Conservation (phyloP, 2,888 invertebrate species). For the Gisinianus flammeolus region DNA sequence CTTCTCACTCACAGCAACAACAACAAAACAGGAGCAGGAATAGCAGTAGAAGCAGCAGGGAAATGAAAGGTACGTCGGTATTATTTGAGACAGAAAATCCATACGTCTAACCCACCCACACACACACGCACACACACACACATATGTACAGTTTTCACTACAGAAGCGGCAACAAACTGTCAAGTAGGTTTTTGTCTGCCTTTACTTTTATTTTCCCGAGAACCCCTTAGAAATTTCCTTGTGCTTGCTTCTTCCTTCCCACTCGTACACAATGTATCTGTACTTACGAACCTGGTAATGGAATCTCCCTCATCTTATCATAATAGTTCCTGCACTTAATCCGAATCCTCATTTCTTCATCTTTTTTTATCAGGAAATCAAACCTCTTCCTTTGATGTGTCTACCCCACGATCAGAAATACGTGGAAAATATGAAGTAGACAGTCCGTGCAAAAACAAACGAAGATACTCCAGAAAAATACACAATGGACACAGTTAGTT, state of each 20-base stretch:
- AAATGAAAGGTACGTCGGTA: not conserved
- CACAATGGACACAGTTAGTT: no score
- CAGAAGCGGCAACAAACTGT: not conserved
- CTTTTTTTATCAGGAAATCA: conserved; percentile 13
- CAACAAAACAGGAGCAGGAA: not conserved
- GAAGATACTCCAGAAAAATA: no score
- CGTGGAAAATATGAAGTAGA: no score
- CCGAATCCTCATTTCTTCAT: no score
- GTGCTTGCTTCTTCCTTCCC: conserved; percentile 4
- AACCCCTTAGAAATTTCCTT: conserved; percentile 1
- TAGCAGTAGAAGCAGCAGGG: not conserved
- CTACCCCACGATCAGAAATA: no score
- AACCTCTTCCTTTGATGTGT: no score
- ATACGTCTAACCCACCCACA: not conserved
- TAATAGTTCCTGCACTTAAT: no score
- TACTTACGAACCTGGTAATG: conserved; percentile 4
- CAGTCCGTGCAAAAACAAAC: no score
- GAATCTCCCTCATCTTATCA: conserved; percentile 5
- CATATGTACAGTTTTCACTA: not conserved
- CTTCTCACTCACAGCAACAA: not conserved
- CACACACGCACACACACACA: not conserved
- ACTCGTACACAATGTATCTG: no score
- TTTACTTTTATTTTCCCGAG: not conserved
- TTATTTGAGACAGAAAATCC: conserved; percentile 9
- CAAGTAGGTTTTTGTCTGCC: not conserved